Conservation (phyloP, 2,888 invertebrate species). For the Unio pictorum region DNA sequence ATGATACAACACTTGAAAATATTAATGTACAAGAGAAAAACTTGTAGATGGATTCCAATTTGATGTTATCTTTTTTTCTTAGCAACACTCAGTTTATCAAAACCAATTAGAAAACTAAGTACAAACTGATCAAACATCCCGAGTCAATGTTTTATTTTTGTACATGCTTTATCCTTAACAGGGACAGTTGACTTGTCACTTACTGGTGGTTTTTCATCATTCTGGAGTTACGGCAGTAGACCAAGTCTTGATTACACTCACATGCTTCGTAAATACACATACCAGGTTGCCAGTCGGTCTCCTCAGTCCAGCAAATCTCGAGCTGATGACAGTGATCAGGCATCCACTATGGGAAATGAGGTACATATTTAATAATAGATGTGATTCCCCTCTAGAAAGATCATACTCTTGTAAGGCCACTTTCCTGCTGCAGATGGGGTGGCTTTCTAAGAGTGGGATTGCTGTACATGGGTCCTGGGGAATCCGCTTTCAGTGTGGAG, state of each 20-base stretch:
- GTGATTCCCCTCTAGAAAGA: too few species aligned
- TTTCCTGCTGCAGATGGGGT: too few species aligned
- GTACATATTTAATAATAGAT: slow-evolving; percentile 25
- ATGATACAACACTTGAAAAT: not conserved
- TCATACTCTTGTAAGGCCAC: too few species aligned
- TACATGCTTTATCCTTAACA: slow-evolving; percentile 10
- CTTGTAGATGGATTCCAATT: not conserved
- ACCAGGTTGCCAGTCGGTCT: slow-evolving; percentile 64
- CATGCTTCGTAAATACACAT: slow-evolving; percentile 61
- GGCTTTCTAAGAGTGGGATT: too few species aligned
- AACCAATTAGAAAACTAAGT: too few species aligned
- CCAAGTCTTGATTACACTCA: slow-evolving; percentile 60
- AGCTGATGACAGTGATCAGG: slow-evolving; percentile 51
- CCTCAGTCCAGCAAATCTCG: slow-evolving; percentile 57
- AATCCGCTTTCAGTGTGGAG: too few species aligned
- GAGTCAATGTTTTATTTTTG: too few species aligned
- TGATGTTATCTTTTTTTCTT: too few species aligned
- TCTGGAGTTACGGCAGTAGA: slow-evolving; percentile 64
- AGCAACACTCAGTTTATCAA: too few species aligned
- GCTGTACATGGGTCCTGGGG: too few species aligned
- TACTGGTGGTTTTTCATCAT: slow-evolving; percentile 49
- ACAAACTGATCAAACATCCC: too few species aligned
- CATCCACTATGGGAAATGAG: slow-evolving; percentile 52
- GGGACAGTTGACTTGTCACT: slow-evolving; percentile 51
- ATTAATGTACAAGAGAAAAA: not conserved